These are phyloP conservation scores for Eudyptes chrysolophus DNA, from an alignment of 2,113 vertebrate species.

Conservation along the genomic window DNA sequence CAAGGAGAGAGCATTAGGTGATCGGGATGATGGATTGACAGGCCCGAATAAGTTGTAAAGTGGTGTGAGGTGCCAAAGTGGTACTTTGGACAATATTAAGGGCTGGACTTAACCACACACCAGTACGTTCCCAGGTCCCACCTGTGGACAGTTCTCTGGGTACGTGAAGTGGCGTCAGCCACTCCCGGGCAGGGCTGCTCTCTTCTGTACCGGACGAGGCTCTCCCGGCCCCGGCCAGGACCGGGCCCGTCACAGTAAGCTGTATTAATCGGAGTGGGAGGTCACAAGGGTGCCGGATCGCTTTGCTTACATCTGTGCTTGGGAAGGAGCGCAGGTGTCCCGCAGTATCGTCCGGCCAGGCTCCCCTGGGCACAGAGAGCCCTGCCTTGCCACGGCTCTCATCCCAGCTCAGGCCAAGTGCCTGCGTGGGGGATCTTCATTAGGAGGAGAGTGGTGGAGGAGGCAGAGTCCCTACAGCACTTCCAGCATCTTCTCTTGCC, in stretches of 20 bases:
- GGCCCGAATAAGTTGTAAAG: background rate
- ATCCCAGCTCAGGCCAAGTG: background rate
- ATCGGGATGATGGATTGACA: background rate
- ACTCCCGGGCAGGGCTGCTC: background rate
- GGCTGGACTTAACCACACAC: background rate
- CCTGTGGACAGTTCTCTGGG: background rate
- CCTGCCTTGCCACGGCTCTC: background rate
- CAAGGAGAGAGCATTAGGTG: background rate
- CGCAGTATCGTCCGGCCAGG: fast-evolving
- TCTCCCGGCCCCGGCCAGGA: background rate
- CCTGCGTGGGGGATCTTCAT: fast-evolving
- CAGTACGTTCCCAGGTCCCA: background rate
- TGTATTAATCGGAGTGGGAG: background rate
- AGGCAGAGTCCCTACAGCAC: background rate
- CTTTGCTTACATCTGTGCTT: background rate
- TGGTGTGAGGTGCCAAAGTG: background rate
- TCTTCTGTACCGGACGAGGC: background rate
- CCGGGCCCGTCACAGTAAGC: fast-evolving
- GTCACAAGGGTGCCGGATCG: background rate
- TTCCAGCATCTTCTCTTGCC: background rate
- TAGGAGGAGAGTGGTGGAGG: background rate
- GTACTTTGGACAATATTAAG: background rate
- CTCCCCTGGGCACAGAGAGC: background rate
- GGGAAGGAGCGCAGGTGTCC: fast-evolving
- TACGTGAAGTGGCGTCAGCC: background rate